These are phyloP conservation scores for Philereme transversata DNA, from an alignment of 2,888 invertebrate species.

Conservation along the genomic window DNA sequence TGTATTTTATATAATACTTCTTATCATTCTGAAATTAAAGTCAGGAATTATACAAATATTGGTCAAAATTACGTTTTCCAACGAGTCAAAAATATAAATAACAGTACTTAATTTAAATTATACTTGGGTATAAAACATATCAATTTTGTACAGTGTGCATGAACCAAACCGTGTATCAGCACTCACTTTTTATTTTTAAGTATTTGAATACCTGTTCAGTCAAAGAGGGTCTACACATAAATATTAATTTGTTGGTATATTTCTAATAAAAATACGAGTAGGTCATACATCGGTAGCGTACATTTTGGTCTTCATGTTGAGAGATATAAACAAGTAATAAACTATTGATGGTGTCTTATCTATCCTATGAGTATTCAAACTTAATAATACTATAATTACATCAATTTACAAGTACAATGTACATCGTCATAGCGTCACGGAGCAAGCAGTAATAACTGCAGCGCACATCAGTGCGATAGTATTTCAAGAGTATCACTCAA, in stretches of 20 bases:
- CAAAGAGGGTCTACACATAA: no score
- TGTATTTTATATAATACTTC: constrained; percentile 2
- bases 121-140: no score
- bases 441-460: constrained; percentile 43
- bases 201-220: no score
- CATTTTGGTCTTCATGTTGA: no score
- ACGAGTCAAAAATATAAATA: constrained; percentile 9
- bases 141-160: no score
- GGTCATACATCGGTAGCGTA: no score
- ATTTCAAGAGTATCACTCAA: constrained; percentile 47
- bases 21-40: constrained; percentile 8
- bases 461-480: constrained; percentile 51
- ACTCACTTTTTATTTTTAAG: no score
- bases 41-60: constrained; percentile 7
- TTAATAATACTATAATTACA: constrained; percentile 76
- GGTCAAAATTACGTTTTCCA: neutral
- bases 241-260: no score
- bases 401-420: constrained; percentile 49
- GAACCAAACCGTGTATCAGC: no score
- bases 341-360: constrained; percentile 62
- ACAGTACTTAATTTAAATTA: no score
- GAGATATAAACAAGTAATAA: constrained; percentile 16
- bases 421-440: constrained; percentile 47
- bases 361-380: constrained; percentile 74
- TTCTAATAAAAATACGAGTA: no score